These are phyloP conservation scores for Solen grandis DNA, from an alignment of 1,140 invertebrate genomes.

Conservation along the genomic window DNA sequence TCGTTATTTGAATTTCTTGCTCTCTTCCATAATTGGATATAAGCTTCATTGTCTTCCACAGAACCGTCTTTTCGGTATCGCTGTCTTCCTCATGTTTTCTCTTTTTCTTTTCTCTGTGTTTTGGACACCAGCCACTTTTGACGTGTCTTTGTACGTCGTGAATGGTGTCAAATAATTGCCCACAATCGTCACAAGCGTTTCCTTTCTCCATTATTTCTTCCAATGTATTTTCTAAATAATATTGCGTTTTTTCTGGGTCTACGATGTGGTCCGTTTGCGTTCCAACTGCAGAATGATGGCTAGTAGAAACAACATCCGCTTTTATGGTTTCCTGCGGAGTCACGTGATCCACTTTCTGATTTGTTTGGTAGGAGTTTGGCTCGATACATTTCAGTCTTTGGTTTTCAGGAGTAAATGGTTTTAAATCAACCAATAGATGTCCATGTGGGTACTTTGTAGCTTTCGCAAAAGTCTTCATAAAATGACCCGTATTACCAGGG, in stretches of 20 bases:
- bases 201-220: not conserved
- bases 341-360: not conserved
- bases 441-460: no score
- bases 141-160: conserved; percentile 33
- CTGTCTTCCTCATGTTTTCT: not conserved
- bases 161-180: conserved; percentile 15
- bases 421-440: conserved; percentile 7
- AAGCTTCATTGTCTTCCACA: conserved; percentile 9
- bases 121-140: conserved; percentile 31
- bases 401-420: no score
- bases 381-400: no score
- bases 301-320: no score
- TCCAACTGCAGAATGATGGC: no score
- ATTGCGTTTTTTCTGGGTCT: no score
- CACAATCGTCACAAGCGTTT: conserved; percentile 46
- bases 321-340: conserved; percentile 7
- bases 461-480: no score
- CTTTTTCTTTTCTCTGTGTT: conserved; percentile 1
- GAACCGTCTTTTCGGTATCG: conserved; percentile 1
- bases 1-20: not conserved
- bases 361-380: no score
- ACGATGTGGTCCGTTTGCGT: no score
- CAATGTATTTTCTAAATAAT: no score
- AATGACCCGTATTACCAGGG: no score
- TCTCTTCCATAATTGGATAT: not conserved